Evolutionary conservation across 2,113 vertebrate species (phyloP).

Genomic region (Actinemys pallida): DNA sequence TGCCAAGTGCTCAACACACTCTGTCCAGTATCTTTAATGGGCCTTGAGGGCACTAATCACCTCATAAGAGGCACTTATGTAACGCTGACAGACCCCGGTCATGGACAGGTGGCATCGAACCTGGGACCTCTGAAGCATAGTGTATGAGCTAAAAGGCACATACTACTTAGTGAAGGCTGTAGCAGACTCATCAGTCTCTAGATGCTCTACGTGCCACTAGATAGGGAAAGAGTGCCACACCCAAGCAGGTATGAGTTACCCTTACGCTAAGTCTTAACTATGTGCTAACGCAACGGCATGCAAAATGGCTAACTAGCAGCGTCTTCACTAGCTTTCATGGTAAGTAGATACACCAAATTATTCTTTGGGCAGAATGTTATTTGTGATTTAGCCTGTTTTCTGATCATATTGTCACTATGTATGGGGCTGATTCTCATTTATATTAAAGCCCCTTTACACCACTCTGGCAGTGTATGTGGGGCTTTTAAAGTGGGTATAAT

Average conservation of each 20-base stretch:
- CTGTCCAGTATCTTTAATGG: neutral
- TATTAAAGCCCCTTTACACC: neutral
- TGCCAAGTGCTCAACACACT: neutral
- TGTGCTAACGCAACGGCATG: no score
- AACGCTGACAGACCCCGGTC: no score
- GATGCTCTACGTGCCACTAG: no score
- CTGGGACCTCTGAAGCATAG: no score
- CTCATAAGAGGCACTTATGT: neutral
- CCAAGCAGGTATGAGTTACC: no score
- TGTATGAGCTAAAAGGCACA: no score
- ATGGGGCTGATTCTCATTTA: neutral
- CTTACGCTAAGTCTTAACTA: no score
- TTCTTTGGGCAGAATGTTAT: rapidly evolving
- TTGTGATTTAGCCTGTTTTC: neutral
- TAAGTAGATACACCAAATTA: neutral
- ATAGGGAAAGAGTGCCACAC: no score
- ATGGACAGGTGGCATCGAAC: no score
- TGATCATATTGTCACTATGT: neutral
- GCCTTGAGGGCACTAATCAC: neutral
- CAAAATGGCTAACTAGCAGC: neutral
- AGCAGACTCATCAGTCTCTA: no score
- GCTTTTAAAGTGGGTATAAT: neutral
- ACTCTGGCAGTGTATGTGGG: rapidly evolving
- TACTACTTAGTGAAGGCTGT: no score
- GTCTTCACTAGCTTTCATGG: neutral